A percentile compares a stretch with the other conserved stretches of the same genome.
Evolutionary conservation across 2,113 vertebrate genomes (phyloP).

Genomic region (Rhabdomys dilectus): DNA sequence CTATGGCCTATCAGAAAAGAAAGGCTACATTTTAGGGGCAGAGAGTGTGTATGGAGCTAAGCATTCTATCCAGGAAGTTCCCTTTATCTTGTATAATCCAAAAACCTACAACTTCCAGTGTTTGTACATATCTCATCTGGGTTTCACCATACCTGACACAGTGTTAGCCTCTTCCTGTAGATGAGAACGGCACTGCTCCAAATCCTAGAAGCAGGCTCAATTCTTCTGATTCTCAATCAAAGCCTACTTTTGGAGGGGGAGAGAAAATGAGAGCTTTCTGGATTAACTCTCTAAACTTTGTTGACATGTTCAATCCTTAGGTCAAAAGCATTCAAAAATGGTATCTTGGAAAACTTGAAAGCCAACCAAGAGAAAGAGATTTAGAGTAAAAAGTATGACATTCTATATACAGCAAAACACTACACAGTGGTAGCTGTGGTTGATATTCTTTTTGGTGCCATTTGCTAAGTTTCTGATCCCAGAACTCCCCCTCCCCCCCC

Average conservation of each 20-base stretch:
- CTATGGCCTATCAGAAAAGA: conserved; percentile 6
- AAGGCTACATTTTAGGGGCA: neutral
- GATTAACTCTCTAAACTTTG: conserved; percentile 36
- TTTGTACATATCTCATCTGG: neutral
- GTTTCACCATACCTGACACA: neutral
- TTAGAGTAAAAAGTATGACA: neutral
- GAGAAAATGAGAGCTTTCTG: conserved; percentile 45
- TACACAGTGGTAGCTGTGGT: neutral
- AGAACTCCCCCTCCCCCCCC: neutral
- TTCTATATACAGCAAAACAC: neutral
- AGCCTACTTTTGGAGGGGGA: neutral
- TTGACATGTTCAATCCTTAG: neutral
- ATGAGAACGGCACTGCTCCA: neutral
- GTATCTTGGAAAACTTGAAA: conserved; percentile 4
- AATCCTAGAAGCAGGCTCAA: neutral
- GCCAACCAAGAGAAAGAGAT: neutral
- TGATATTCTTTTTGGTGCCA: neutral
- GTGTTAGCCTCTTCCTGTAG: neutral
- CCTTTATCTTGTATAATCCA: neutral
- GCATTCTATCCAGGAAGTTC: neutral
- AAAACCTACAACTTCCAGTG: neutral
- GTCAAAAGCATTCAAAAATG: neutral
- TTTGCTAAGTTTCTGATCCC: neutral
- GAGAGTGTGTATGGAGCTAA: neutral
- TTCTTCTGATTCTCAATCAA: neutral